Percentiles rank a stretch among this genome's conserved stretches.
These are phyloP conservation scores for Eueides isabella DNA, from an alignment of 1,140 invertebrate genomes.

Conservation along the genomic window DNA sequence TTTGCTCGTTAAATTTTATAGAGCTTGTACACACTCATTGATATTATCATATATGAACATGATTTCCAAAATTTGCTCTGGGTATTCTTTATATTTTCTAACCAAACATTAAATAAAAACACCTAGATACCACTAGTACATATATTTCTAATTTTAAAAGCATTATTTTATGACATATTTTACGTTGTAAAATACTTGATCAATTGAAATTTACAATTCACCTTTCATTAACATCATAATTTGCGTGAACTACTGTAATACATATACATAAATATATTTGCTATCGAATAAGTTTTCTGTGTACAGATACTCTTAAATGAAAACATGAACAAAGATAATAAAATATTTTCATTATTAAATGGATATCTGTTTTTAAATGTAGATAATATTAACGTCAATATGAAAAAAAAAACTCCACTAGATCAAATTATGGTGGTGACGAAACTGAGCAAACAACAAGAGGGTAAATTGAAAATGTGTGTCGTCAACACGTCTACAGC, in stretches of 20 bases:
- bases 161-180: too few relatives aligned
- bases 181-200: too few relatives aligned
- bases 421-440: constrained; percentile 73
- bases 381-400: not conserved
- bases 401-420: not conserved
- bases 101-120: too few relatives aligned
- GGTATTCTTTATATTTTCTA: too few relatives aligned
- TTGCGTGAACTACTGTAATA: too few relatives aligned
- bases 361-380: not conserved
- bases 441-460: constrained; percentile 65
- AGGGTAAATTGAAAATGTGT: constrained; percentile 77
- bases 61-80: not conserved
- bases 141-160: too few relatives aligned
- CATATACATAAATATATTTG: too few relatives aligned
- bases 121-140: too few relatives aligned
- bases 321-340: not conserved
- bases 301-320: not conserved
- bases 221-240: too few relatives aligned
- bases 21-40: not conserved
- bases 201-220: too few relatives aligned
- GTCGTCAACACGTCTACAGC: constrained; percentile 73
- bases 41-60: not conserved
- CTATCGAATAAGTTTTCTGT: too few relatives aligned
- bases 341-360: not conserved
- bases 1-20: constrained; percentile 19